Evolutionary conservation across 2,888 invertebrate species (phyloP).

Genomic region (Coleophora deauratella): DNA sequence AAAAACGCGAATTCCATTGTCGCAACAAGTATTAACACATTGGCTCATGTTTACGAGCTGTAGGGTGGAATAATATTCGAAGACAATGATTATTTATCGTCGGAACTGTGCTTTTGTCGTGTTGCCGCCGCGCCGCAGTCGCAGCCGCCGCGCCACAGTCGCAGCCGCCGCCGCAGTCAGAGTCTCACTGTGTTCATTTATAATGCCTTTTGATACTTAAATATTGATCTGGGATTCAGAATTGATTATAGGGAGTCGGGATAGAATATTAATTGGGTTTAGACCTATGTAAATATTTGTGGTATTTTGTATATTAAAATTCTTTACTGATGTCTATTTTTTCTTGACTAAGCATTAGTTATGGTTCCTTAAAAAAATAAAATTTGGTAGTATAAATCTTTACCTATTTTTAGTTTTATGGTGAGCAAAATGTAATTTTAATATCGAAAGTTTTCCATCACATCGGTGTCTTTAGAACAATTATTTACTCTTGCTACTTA

Average conservation of each 20-base stretch:
- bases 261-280: slow-evolving; percentile 24
- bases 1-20: slow-evolving; percentile 23
- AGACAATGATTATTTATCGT: slow-evolving; percentile 58
- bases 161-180: slow-evolving; percentile 6
- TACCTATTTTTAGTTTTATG: no score
- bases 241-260: slow-evolving; percentile 27
- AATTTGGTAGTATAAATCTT: no score
- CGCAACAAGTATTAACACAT: slow-evolving; percentile 50
- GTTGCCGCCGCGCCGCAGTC: slow-evolving; percentile 28
- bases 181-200: slow-evolving; percentile 36
- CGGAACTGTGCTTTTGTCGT: slow-evolving; percentile 44
- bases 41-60: slow-evolving; percentile 45
- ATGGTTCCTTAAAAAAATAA: no score
- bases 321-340: background rate
- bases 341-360: no score
- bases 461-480: no score
- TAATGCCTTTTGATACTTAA: slow-evolving; percentile 36
- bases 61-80: slow-evolving; percentile 46
- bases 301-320: no score
- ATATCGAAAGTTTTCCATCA: no score
- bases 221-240: slow-evolving; percentile 35
- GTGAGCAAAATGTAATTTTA: no score
- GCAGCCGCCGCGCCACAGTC: slow-evolving; percentile 8
- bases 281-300: slow-evolving; percentile 6
- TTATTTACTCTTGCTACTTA: no score